phyloP scores from a whole-genome alignment of 2,888 invertebrate species.

The Pimpla rufipes region DNA sequence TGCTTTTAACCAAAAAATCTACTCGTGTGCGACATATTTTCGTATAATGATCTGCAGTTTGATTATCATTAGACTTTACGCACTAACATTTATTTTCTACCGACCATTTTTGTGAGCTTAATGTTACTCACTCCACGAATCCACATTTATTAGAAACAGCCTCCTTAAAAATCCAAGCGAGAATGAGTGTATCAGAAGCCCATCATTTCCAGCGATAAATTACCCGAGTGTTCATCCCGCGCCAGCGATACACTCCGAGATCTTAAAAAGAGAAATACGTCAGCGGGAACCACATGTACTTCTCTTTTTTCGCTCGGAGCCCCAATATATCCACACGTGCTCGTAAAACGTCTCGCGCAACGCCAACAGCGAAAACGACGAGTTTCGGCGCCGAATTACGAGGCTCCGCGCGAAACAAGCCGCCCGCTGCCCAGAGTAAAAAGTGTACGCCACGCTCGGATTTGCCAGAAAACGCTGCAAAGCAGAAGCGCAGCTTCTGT shows the following conservation, averaged over 20 bases:
- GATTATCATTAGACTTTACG: too few species aligned
- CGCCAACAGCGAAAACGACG: constrained; percentile 54
- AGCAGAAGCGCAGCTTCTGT: not conserved
- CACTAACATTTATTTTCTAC: too few species aligned
- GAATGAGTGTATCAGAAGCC: constrained; percentile 16
- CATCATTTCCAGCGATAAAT: constrained; percentile 37
- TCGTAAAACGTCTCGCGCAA: constrained; percentile 66
- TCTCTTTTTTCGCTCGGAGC: constrained; percentile 59
- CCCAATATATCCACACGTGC: constrained; percentile 65
- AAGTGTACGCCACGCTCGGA: constrained; percentile 13
- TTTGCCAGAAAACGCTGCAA: constrained; percentile 2
- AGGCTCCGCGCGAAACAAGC: constrained; percentile 71
- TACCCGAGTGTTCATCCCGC: constrained; percentile 7
- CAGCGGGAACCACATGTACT: constrained; percentile 40
- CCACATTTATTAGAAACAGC: not conserved
- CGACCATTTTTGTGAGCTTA: not conserved
- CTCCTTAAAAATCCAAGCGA: not conserved
- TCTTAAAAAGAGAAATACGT: constrained; percentile 10
- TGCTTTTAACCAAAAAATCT: too few species aligned
- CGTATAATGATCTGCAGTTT: too few species aligned
- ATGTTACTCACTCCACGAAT: not conserved
- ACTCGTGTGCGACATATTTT: too few species aligned
- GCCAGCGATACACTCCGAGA: constrained; percentile 1
- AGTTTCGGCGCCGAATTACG: constrained; percentile 69
- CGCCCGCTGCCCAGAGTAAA: constrained; percentile 53